Evolutionary conservation across 64 coral and sea anemone genomes (phyloP), one percentile per base, ranked within the genome.

Genomic region (Platygyra sinensis): DNA sequence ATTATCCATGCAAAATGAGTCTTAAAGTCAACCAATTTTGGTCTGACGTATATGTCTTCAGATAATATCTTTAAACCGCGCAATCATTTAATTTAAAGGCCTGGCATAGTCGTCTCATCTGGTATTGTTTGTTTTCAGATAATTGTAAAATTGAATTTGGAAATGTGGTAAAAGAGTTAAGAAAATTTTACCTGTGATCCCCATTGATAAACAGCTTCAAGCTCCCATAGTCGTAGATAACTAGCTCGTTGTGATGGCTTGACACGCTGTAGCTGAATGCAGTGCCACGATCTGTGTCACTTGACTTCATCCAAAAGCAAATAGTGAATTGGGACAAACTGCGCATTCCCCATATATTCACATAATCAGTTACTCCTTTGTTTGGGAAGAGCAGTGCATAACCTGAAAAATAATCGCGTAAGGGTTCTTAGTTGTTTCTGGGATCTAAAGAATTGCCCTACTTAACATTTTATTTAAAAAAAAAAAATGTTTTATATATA

Each of bases 291-390:
- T 3, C 72, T 29, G 27, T 57, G 54, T 57, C 31, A 29, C 14
- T 74, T 29, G 72, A 31, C 27, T 74, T 74, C 16, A 74, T 31
- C 72, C 72, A 74, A 30, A 74, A 74, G 15, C 72, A 74, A 31
- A 74, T 30, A 11, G 72, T 74, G 72, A 74, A 74, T 74, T 74
- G 27, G 12, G 72, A 10, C 72, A 74, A 30, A 74, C 14, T 29
- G 14, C 27, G 72, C 72, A 74, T 74, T 11, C 72, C 72, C 72
- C 22, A 74, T 16, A 74, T 74, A 7, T 74, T 25, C 31, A 30
- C 72, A 74, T 31, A 74, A 31, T 74, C 72, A 74, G 72, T 74
- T 30, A 74, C 72, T 74, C 72, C 72, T 31, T 74, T 25, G n/a
- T 29, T 15, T 16, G 72, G 72, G 30, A 74, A 74, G n/a, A 31